A percentile compares a stretch with the other conserved stretches of the same genome.
Evolutionary conservation across 2,888 invertebrate species (phyloP).

Genomic region (Hofmannophila pseudospretella): DNA sequence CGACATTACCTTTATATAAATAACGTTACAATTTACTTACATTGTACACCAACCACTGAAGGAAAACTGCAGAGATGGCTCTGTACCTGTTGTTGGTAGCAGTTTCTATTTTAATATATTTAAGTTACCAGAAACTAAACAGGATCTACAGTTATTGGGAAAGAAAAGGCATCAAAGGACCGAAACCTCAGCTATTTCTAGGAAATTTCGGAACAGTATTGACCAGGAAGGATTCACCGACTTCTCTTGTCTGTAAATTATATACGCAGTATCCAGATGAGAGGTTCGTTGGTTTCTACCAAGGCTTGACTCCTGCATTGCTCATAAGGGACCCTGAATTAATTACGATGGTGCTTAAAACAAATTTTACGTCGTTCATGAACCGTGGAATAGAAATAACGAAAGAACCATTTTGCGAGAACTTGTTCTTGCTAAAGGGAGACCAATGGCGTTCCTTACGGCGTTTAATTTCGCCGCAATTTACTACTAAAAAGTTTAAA

Average conservation of each 20-base stretch:
- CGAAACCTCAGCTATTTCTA: slow-evolving; percentile 1
- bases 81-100: too few species aligned
- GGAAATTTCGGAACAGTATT: slow-evolving; percentile 6
- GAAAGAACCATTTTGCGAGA: slow-evolving; percentile 24
- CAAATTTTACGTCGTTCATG: slow-evolving; percentile 32
- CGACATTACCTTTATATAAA: too few species aligned
- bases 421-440: slow-evolving; percentile 33
- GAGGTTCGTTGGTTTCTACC: slow-evolving; percentile 31
- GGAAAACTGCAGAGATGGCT: too few species aligned
- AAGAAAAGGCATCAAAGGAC: slow-evolving; percentile 8
- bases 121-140: too few species aligned
- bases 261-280: slow-evolving; percentile 26
- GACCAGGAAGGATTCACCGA: slow-evolving; percentile 8
- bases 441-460: slow-evolving; percentile 38
- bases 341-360: slow-evolving; percentile 27
- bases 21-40: too few species aligned
- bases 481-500: slow-evolving; percentile 33
- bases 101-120: too few species aligned
- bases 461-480: slow-evolving; percentile 35
- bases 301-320: slow-evolving; percentile 24
- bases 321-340: slow-evolving; percentile 32
- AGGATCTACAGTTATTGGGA: slow-evolving; percentile 5
- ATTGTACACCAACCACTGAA: too few species aligned
- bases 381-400: slow-evolving; percentile 26
- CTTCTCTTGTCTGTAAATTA: slow-evolving; percentile 9